These are phyloP conservation scores for Euglossa dilemma DNA, from an alignment of 1,140 invertebrate species.

Conservation along the genomic window DNA sequence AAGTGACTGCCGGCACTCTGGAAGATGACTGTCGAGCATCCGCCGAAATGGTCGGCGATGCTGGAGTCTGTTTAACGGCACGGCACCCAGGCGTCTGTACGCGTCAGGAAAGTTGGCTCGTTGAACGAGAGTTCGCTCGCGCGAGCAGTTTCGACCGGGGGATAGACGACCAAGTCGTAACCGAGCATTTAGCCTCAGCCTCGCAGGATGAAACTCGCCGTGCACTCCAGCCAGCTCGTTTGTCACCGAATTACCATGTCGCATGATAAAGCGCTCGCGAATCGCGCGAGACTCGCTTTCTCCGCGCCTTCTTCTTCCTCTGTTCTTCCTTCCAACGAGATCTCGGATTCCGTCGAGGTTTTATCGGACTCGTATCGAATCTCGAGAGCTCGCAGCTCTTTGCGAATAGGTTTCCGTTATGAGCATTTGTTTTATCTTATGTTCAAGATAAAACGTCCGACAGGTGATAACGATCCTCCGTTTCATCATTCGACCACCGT, in stretches of 20 bases:
- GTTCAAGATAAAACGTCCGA: too few relatives aligned
- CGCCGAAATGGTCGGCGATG: neutral
- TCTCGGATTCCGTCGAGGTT: neutral
- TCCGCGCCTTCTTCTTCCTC: constrained; percentile 9
- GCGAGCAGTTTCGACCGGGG: neutral
- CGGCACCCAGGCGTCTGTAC: too few relatives aligned
- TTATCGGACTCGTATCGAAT: neutral
- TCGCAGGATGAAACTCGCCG: constrained; percentile 5
- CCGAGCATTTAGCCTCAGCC: constrained; percentile 28
- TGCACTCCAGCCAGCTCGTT: constrained; percentile 36
- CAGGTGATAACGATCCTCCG: too few relatives aligned
- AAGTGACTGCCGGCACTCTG: too few relatives aligned
- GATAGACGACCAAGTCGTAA: constrained; percentile 33
- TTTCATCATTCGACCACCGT: too few relatives aligned
- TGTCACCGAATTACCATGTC: constrained; percentile 50
- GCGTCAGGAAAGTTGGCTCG: constrained; percentile 3
- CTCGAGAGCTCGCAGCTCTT: neutral
- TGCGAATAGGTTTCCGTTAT: neutral
- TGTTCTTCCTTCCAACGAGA: neutral
- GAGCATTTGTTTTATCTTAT: neutral
- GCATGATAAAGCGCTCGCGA: constrained; percentile 49
- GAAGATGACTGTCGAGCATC: neutral
- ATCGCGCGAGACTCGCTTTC: constrained; percentile 40
- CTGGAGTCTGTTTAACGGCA: neutral
- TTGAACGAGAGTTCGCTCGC: neutral